These are phyloP conservation scores for Uromys caudimaculatus DNA, from an alignment of 2,797 vertebrate species.

Conservation along the genomic window DNA sequence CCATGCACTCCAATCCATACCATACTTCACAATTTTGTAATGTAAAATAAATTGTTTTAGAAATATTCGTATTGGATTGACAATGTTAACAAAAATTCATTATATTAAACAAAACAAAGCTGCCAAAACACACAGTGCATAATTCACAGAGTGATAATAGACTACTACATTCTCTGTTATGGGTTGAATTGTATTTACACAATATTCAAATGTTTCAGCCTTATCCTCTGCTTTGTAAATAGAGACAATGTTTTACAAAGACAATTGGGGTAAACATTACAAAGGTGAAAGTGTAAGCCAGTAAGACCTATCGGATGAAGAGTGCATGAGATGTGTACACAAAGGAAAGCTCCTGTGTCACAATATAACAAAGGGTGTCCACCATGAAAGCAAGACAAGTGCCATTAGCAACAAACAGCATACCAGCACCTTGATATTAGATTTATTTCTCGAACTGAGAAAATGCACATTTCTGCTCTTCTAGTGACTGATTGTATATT, in stretches of 20 bases:
- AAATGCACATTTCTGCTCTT: background rate
- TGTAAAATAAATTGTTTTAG: background rate
- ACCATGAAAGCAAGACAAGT: background rate
- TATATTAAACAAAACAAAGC: background rate
- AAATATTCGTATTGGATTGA: constrained; percentile 14
- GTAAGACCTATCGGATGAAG: background rate
- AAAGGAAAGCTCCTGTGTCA: background rate
- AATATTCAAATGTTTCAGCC: background rate
- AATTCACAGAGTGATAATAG: background rate
- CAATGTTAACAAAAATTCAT: background rate
- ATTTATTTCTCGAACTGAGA: background rate
- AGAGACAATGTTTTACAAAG: background rate
- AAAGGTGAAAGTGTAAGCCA: background rate
- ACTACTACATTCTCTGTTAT: background rate
- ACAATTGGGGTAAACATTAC: background rate
- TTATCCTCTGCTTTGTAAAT: background rate
- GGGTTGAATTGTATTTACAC: background rate
- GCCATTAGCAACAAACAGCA: background rate
- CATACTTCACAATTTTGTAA: background rate
- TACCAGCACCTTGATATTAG: too few species aligned
- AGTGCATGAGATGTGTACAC: fast-evolving
- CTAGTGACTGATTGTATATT: background rate
- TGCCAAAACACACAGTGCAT: background rate
- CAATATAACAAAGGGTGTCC: background rate
- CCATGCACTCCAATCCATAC: background rate